Evolutionary conservation across 2,888 invertebrate species (phyloP), one percentile per base, ranked within the genome.

Genomic region (Pandemis heparana): DNA sequence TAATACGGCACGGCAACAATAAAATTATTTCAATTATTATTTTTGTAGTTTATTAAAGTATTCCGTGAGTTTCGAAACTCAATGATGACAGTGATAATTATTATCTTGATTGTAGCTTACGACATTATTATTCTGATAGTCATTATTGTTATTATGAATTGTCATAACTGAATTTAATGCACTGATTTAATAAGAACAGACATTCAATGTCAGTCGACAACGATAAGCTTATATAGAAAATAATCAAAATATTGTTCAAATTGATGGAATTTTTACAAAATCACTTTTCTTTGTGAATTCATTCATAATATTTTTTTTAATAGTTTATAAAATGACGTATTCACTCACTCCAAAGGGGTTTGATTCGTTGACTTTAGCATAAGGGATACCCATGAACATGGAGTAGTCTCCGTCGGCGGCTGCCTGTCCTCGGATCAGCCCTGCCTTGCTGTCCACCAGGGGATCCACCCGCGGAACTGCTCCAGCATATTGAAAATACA

Each of bases 321-420:
- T n/a, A n/a, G n/a, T n/a, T n/a, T n/a, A n/a, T n/a, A n/a, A n/a
- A n/a, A n/a, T n/a, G n/a, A n/a, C n/a, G n/a, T n/a, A n/a, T n/a
- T n/a, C n/a, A n/a, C 51, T 51, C 7, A 51, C 51, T 16, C 16
- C 51, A 16, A 51, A 51, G 8, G 51, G 51, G 9, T 51, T 51
- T 0, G 8, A 9, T 9, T 51, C 51, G 16, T 51, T 16, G 8
- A 51, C 16, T 16, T 16, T 51, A 0, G 51, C 51, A 8, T 51
- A 51, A 18, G 51, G 51, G 51, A 82, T 79, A 5, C 82, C 81
- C 73, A 81, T 76, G 62, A 81, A 82, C 73, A 80, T 78, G 8
- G 76, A 62, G 68, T 78, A 79, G n/a, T 78, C 66, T 4, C 78
- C 78, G 64, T 78, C 75, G 5, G 48, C 65, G 0, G 78, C 77